Evolutionary conservation across 2,797 vertebrate species (phyloP).

Genomic region (Staurois parvus): DNA sequence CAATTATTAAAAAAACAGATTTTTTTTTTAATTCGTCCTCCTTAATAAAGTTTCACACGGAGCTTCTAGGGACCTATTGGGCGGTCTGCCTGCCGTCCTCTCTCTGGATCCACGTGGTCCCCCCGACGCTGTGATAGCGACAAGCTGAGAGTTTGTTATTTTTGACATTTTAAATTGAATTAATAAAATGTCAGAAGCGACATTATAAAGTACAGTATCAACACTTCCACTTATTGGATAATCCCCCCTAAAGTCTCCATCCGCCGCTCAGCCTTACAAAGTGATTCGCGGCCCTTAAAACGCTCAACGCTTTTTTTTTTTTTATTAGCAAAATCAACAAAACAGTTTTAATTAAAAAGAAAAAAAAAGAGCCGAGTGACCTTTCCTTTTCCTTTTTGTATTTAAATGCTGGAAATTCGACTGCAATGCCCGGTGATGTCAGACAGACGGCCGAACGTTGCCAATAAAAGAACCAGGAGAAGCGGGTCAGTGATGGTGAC

Average conservation of each 20-base stretch:
- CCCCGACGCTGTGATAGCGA: background rate
- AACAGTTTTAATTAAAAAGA: background rate
- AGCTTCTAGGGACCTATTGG: background rate
- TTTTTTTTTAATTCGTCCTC: too few relatives aligned
- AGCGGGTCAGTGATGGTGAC: too few relatives aligned
- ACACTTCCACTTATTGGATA: background rate
- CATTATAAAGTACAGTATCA: background rate
- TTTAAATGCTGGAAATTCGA: background rate
- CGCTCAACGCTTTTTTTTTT: background rate
- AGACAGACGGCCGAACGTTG: too few relatives aligned
- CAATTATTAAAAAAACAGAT: too few relatives aligned
- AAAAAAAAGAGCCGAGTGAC: background rate
- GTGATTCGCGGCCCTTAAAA: background rate
- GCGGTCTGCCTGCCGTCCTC: background rate
- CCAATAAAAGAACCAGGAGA: too few relatives aligned
- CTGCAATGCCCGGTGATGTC: background rate
- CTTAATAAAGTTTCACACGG: too few relatives aligned
- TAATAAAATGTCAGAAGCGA: background rate
- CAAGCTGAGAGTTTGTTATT: background rate
- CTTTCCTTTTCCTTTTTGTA: background rate
- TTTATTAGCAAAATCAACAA: background rate
- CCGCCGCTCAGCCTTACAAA: background rate
- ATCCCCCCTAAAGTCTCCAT: background rate
- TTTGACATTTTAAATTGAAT: conserved; percentile 8
- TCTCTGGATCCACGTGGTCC: background rate